phyloP scores from a whole-genome alignment of 2,113 vertebrate species.

The Brevimyrus niger region DNA sequence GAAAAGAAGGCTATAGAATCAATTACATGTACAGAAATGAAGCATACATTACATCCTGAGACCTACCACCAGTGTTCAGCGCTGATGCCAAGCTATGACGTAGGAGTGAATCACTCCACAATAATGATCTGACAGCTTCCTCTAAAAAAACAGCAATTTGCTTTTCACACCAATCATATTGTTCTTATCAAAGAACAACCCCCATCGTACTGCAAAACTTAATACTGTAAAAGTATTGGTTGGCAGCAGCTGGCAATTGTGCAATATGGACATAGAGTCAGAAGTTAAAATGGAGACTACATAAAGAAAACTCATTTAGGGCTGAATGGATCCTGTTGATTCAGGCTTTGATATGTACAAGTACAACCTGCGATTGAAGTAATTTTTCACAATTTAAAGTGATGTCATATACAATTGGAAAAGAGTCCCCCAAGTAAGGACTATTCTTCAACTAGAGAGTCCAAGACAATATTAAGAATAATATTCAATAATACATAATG shows the following conservation, averaged over 20 bases:
- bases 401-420: background rate
- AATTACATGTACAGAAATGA: background rate
- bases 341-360: background rate
- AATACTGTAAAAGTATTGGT: background rate
- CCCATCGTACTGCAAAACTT: slow-evolving; percentile 17
- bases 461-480: background rate
- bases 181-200: background rate
- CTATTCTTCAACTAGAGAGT: background rate
- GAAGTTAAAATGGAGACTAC: background rate
- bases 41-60: background rate
- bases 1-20: background rate
- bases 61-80: background rate
- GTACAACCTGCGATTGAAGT: background rate
- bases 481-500: background rate
- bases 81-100: background rate
- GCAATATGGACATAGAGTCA: background rate
- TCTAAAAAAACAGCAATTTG: background rate
- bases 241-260: background rate
- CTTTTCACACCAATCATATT: background rate
- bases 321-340: background rate
- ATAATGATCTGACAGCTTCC: background rate
- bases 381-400: background rate
- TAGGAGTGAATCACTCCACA: background rate
- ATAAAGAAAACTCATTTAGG: background rate
- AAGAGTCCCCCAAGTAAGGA: background rate